Percentiles rank a stretch among this genome's conserved stretches.
Evolutionary conservation across 2,113 vertebrate species (phyloP).

Genomic region (Eretmodus cyanostictus): DNA sequence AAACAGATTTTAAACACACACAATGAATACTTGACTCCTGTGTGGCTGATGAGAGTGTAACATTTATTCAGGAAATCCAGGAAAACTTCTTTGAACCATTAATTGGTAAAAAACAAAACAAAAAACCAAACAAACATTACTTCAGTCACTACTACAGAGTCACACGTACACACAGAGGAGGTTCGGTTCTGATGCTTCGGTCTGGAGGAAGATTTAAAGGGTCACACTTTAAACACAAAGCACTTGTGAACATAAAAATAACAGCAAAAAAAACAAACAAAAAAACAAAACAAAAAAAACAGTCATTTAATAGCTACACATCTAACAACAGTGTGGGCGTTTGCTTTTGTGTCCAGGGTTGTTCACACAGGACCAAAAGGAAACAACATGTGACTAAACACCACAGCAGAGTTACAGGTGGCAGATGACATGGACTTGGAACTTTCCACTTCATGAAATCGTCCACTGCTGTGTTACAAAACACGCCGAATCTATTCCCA

Average conservation of each 20-base stretch:
- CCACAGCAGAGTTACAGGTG: neutral
- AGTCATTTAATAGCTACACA: neutral
- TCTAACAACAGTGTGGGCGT: neutral
- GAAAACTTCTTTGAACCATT: neutral
- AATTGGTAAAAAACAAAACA: neutral
- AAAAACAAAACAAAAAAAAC: neutral
- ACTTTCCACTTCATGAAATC: neutral
- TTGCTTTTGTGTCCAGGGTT: neutral
- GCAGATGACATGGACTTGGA: neutral
- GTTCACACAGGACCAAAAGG: neutral
- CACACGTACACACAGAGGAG: neutral
- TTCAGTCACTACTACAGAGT: neutral
- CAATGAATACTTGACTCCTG: neutral
- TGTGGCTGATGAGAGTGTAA: neutral
- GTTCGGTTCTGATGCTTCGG: neutral
- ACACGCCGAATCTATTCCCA: neutral
- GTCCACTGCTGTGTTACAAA: neutral
- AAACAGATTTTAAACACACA: neutral
- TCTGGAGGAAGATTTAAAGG: neutral
- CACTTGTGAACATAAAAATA: neutral
- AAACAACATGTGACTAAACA: neutral
- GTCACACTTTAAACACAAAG: neutral
- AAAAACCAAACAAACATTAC: neutral
- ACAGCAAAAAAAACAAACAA: neutral
- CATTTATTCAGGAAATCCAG: slow-evolving; percentile 39